Base-by-base conservation (phyloP, 1,140 invertebrate genomes). In the Macrobrachium nipponense region DNA sequence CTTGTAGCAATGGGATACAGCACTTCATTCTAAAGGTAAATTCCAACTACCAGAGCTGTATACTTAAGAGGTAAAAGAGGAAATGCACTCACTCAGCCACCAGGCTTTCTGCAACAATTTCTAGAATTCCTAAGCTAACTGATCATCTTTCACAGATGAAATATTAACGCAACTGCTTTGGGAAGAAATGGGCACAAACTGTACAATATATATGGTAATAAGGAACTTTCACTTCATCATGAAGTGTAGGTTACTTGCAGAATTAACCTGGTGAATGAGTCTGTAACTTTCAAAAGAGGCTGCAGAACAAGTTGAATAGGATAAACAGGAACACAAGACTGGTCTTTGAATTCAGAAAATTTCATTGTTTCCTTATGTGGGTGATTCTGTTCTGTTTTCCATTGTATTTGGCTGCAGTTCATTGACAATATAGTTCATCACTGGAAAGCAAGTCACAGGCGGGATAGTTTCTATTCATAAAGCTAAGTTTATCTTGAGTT, bases 11-110 rank as follows among this genome's bases (percentile, higher is more conserved):
- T 62, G 80, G 70, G 70, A 59, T 43, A 60, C 20, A 20, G 44
- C 44, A 20, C 27, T 79, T 79, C 36, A 62, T 82, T 82, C 44
- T 75, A 44, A 58, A 44, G 73, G 59, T 60, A 73, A 73, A 80
- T 80, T 80, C 68, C 84, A 86, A 86, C 84, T 86, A 86, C 84
- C 77, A 86, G 84, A 86, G 84, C 84, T 86, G 84, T 80, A 72
- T 43, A 86, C 58, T 80, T 68, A 23, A 86, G 66, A 27, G 76
- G 64, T 75, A 62, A 62, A 64, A 20, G 36, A 61, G 44, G 62
- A 43, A 43, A 78, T 43, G 23, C 80, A 72, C 44, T 58, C 43
- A 76, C 73, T 58, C 44, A 43, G 20, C 60, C 78, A 64, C 27
- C 27, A 64, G 78, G 58, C 27, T 64, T 61, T 27, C 36, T 51